These are phyloP conservation scores for Odontophorus gujanensis DNA, from an alignment of 2,113 vertebrate species.

Conservation along the genomic window DNA sequence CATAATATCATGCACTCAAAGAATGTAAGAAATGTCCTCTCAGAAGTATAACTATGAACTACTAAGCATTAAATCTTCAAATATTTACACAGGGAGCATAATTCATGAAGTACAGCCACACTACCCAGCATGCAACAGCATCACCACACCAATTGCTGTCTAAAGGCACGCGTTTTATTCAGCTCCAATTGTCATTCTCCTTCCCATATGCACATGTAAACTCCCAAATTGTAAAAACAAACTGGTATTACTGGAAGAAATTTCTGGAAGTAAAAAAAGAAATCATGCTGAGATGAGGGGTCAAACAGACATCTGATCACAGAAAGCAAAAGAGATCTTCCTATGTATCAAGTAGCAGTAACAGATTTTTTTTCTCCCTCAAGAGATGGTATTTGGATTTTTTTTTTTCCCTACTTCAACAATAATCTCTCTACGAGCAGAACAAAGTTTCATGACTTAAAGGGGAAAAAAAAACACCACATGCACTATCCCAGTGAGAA, in stretches of 20 bases:
- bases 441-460: neutral
- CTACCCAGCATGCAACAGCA: neutral
- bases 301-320: neutral
- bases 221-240: neutral
- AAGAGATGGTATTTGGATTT: neutral
- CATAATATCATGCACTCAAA: neutral
- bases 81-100: neutral
- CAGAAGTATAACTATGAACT: neutral
- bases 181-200: neutral
- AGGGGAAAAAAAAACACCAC: neutral
- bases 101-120: neutral
- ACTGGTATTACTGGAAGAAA: neutral
- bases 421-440: neutral
- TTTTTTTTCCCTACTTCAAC: too few species aligned
- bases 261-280: neutral
- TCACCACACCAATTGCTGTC: neutral
- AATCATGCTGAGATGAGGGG: neutral
- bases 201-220: neutral
- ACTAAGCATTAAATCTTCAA: neutral
- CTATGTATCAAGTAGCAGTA: neutral
- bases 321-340: neutral
- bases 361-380: neutral
- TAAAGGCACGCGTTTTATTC: neutral
- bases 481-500: neutral
- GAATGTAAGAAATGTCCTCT: neutral